Percentiles rank a stretch among this genome's conserved stretches.
Conservation (phyloP, 2,113 vertebrate species). For the Psettodes erumei region DNA sequence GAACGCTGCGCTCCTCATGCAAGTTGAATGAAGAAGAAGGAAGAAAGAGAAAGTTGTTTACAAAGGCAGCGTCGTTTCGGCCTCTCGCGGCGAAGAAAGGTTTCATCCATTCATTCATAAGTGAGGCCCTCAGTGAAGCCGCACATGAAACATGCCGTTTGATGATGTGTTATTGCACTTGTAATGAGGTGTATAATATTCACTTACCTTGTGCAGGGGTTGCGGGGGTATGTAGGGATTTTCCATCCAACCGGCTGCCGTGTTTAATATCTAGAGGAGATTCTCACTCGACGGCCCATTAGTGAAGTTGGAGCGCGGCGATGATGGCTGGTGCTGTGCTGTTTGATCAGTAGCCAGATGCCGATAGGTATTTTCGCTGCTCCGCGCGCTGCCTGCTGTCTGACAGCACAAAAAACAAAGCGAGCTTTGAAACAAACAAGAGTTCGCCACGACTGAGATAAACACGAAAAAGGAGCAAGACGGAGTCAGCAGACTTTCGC, state of each 20-base stretch:
- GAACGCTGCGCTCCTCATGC: too few relatives aligned
- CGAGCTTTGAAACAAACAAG: conserved; percentile 53
- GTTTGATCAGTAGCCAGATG: conserved; percentile 64
- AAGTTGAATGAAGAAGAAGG: neutral
- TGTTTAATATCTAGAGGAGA: conserved; percentile 33
- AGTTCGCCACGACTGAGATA: conserved; percentile 43
- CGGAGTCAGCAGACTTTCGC: conserved; percentile 24
- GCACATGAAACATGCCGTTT: neutral
- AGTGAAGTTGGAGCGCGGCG: conserved; percentile 31
- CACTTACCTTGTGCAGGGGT: neutral
- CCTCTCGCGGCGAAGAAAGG: neutral
- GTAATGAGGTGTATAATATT: conserved; percentile 2
- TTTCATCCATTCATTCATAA: conserved; percentile 14
- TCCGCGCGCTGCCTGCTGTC: conserved; percentile 41
- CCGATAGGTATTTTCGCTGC: conserved; percentile 54
- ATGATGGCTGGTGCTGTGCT: conserved; percentile 41
- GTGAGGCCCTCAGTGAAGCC: neutral
- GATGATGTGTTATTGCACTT: neutral
- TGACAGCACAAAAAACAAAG: conserved; percentile 54
- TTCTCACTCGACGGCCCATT: conserved; percentile 26
- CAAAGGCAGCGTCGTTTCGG: neutral
- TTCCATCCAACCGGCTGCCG: conserved; percentile 3
- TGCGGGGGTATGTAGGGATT: neutral
- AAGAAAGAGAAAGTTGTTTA: too few relatives aligned
- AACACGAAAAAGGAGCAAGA: conserved; percentile 22